phyloP scores from a whole-genome alignment of 2,888 invertebrate genomes.

The Andrena praecox region DNA sequence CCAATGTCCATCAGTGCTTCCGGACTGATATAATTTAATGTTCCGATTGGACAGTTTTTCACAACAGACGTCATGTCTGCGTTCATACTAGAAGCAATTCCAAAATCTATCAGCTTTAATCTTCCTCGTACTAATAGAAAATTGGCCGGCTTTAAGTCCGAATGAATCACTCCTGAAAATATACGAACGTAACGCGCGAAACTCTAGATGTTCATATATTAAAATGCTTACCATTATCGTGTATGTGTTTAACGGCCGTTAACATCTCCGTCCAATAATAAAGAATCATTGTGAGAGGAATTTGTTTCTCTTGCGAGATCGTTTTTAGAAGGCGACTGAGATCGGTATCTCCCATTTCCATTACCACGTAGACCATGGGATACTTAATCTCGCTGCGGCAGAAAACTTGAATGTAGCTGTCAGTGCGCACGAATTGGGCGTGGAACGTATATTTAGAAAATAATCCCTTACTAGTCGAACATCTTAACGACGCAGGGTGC shows the following conservation, averaged over 20 bases:
- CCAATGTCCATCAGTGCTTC: constrained; percentile 92
- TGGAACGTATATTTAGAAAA: constrained; percentile 11
- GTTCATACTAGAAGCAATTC: constrained; percentile 95
- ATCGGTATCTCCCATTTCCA: constrained; percentile 97
- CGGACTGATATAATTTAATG: constrained; percentile 98
- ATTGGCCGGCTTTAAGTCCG: constrained; percentile 98
- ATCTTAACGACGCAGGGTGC: constrained; percentile 94
- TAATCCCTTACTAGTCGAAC: constrained; percentile 92
- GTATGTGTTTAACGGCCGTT: constrained; percentile 95
- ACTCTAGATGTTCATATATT: constrained; percentile 20
- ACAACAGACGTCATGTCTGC: constrained; percentile 95
- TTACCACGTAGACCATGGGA: constrained; percentile 90
- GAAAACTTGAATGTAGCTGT: constrained; percentile 56
- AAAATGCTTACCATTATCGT: constrained; percentile 89
- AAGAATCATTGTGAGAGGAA: constrained; percentile 91
- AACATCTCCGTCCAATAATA: constrained; percentile 98
- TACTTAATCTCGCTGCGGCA: constrained; percentile 88
- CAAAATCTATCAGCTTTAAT: constrained; percentile 98
- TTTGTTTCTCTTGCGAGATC: constrained; percentile 83
- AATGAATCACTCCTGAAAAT: constrained; percentile 94
- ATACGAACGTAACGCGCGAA: background rate
- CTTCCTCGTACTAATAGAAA: constrained; percentile 94
- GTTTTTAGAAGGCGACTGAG: constrained; percentile 91
- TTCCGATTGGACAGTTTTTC: constrained; percentile 93
- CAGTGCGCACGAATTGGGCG: background rate